Evolutionary conservation across 2,888 invertebrate genomes (phyloP), one percentile per base, ranked within the genome.

Genomic region (Tetropium fuscum): DNA sequence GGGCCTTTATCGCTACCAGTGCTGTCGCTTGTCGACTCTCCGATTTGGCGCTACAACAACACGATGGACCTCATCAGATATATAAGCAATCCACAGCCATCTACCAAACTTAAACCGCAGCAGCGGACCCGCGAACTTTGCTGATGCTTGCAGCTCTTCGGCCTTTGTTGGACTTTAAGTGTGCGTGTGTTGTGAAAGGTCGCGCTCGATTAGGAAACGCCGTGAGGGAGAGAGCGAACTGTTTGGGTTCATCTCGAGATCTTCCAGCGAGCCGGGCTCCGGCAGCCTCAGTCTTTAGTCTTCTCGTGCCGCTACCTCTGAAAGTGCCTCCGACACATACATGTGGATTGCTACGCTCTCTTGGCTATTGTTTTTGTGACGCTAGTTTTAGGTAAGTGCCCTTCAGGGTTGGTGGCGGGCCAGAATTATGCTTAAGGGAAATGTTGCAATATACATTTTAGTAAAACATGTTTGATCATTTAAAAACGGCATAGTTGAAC

Each of bases 161-260:
- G 73, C 71, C 72, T 73, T 74, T 74, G 73, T 71, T 62, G 58
- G 53, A 58, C 69, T n/a, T n/a, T n/a, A n/a, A 13, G 36, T 18
- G 74, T 72, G 74, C 75, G 74, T 71, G 73, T 74, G 72, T 72
- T 66, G 74, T 75, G 75, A 76, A 76, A 75, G 76, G 75, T 74
- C 74, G 59, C 63, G 63, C 58, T 68, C 65, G 71, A 73, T 77
- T 70, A 72, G 68, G 75, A 74, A 76, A 75, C 71, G 65, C 40
- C 48, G 60, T 40, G 60, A 69, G 71, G 73, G 77, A 74, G 75
- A 75, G 76, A 74, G 75, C 71, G 74, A 73, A 62, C 53, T 53
- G 73, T 77, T 75, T 74, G 67, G 76, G 74, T 74, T 73, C 76
- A 78, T 77, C 77, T 74, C 68, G 60, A 66, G 71, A 74, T 75